Conservation (phyloP, 2,888 invertebrate species). For the Tachina grossa region DNA sequence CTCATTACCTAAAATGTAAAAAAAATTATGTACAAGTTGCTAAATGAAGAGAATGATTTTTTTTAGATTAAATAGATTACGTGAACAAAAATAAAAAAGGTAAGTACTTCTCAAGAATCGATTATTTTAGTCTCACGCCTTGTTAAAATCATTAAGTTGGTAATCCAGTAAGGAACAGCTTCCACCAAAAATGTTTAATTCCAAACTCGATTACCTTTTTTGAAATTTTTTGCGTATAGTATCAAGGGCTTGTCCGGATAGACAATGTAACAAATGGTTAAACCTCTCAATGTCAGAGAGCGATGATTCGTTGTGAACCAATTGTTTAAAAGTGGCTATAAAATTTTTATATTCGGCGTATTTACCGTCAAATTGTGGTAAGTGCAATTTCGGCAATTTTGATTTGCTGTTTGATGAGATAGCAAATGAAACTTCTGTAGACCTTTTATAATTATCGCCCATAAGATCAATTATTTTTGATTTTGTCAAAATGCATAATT, state of each 20-base stretch:
- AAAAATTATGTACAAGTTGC: too few species aligned
- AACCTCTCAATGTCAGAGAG: constrained; percentile 29
- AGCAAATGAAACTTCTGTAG: background rate
- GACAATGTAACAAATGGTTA: constrained; percentile 3
- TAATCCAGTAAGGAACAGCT: too few species aligned
- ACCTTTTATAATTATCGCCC: constrained; percentile 22
- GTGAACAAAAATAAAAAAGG: too few species aligned
- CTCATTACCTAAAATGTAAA: too few species aligned
- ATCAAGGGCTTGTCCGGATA: constrained; percentile 50
- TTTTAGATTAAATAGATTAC: too few species aligned
- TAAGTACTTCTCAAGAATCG: too few species aligned
- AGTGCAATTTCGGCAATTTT: too few species aligned
- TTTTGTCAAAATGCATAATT: background rate
- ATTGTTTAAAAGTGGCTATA: constrained; percentile 27
- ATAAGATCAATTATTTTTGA: constrained; percentile 9
- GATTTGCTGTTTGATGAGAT: constrained; percentile 1
- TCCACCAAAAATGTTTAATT: background rate
- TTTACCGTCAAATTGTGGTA: constrained; percentile 46
- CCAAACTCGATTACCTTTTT: too few species aligned
- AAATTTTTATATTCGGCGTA: too few species aligned
- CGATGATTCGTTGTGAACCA: background rate
- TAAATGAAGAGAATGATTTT: too few species aligned
- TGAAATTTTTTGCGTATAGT: constrained; percentile 25
- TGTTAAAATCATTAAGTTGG: too few species aligned
- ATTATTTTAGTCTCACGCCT: too few species aligned